Percentiles rank a stretch among this genome's conserved stretches.
Conservation (phyloP, 2,797 vertebrate genomes). For the Podarcis siculus region DNA sequence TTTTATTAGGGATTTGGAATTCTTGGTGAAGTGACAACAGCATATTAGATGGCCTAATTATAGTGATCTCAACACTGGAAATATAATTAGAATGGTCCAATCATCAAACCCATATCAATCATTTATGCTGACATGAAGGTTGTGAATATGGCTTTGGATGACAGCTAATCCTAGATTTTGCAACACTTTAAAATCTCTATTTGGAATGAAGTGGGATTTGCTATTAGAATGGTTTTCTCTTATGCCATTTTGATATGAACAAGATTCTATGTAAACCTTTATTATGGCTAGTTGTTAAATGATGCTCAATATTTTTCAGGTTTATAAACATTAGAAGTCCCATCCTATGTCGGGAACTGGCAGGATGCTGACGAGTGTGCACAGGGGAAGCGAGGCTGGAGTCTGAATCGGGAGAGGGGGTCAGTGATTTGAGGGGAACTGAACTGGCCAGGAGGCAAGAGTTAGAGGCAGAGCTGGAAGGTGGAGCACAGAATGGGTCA, state of each 20-base stretch:
- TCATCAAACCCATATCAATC: slow-evolving; percentile 39
- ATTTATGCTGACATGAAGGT: slow-evolving; percentile 35
- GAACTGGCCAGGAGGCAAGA: too few species aligned
- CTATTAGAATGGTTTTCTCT: too few species aligned
- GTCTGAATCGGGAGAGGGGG: too few species aligned
- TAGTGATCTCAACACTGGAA: slow-evolving; percentile 38
- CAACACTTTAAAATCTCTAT: not conserved
- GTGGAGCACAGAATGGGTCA: too few species aligned
- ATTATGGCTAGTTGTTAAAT: not conserved
- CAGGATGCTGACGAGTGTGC: too few species aligned
- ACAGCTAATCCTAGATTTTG: not conserved
- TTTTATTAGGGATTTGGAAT: slow-evolving; percentile 36
- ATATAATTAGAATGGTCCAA: slow-evolving; percentile 53
- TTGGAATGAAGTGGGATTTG: not conserved
- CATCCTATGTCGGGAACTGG: too few species aligned
- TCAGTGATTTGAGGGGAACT: too few species aligned
- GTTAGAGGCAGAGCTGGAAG: too few species aligned
- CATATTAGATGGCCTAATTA: slow-evolving; percentile 39
- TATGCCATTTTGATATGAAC: not conserved
- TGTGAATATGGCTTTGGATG: slow-evolving; percentile 47
- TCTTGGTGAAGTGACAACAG: slow-evolving; percentile 45
- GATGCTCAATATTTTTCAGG: not conserved
- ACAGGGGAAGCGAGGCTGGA: too few species aligned
- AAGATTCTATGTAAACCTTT: not conserved
- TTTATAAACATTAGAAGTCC: not conserved